Percentiles rank a stretch among this genome's conserved stretches.
phyloP scores from a whole-genome alignment of 2,797 vertebrate species.

The Paedocypris micromegethes region DNA sequence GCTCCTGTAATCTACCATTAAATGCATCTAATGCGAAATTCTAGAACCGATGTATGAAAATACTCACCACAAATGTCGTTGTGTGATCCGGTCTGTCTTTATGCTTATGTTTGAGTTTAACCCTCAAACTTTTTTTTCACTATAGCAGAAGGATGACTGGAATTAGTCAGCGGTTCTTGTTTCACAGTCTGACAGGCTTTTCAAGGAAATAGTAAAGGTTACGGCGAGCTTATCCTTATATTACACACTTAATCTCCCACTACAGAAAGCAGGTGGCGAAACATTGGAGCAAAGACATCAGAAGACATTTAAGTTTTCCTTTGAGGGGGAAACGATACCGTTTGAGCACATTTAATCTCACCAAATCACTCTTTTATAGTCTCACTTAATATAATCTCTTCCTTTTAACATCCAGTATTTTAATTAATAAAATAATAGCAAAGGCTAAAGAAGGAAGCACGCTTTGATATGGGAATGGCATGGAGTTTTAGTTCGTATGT shows the following conservation, averaged over 20 bases:
- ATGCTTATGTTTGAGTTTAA: conserved; percentile 27
- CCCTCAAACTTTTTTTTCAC: conserved; percentile 30
- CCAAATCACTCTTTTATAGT: not conserved
- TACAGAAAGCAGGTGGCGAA: conserved; percentile 43
- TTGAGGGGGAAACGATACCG: not conserved
- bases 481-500: conserved; percentile 58
- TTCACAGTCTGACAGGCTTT: conserved; percentile 43
- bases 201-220: conserved; percentile 52
- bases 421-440: not conserved
- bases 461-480: conserved; percentile 33
- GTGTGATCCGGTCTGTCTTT: conserved; percentile 19
- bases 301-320: not conserved
- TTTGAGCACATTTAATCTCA: not conserved
- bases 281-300: conserved; percentile 8
- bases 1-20: conserved; percentile 49
- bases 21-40: conserved; percentile 41
- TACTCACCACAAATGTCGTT: conserved; percentile 30
- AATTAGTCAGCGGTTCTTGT: conserved; percentile 41
- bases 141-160: conserved; percentile 20
- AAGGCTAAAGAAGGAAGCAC: conserved; percentile 10
- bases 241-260: conserved; percentile 37
- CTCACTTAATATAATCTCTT: not conserved
- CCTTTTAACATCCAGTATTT: not conserved
- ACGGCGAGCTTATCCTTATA: conserved; percentile 38
- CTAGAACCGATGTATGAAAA: conserved; percentile 31